phyloP scores from a whole-genome alignment of 2,113 vertebrate species.

The Pseudois nayaur region DNA sequence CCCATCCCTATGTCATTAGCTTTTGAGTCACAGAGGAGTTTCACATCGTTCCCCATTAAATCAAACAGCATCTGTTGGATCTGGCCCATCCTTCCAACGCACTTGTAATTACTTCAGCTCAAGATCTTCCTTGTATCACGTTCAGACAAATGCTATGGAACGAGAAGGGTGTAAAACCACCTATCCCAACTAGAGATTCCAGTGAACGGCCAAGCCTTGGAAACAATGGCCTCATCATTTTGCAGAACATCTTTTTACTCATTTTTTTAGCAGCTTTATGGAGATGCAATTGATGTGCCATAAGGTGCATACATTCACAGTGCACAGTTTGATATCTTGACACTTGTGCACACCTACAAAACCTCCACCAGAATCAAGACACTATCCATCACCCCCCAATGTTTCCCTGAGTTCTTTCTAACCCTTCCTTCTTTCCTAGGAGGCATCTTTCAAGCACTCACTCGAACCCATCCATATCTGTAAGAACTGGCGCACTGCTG shows the following conservation, averaged over 20 bases:
- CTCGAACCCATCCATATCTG: not conserved
- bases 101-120: not conserved
- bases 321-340: not conserved
- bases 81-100: not conserved
- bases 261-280: not conserved
- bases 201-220: not conserved
- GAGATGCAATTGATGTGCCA: not conserved
- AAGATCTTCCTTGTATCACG: not conserved
- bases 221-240: not conserved
- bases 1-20: not conserved
- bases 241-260: not conserved
- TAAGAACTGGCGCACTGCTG: not conserved
- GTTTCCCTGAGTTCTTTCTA: not conserved
- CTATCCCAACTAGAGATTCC: not conserved
- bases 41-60: conserved; percentile 17
- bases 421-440: not conserved
- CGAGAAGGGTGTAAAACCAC: not conserved
- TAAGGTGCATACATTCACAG: not conserved
- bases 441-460: not conserved
- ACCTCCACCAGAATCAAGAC: not conserved
- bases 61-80: not conserved
- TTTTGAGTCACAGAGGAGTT: not conserved
- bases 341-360: not conserved
- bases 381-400: not conserved
- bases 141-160: not conserved